A percentile compares a stretch with the other conserved stretches of the same genome.
phyloP scores from a whole-genome alignment of 2,797 vertebrate genomes.

The Vipera latastei region DNA sequence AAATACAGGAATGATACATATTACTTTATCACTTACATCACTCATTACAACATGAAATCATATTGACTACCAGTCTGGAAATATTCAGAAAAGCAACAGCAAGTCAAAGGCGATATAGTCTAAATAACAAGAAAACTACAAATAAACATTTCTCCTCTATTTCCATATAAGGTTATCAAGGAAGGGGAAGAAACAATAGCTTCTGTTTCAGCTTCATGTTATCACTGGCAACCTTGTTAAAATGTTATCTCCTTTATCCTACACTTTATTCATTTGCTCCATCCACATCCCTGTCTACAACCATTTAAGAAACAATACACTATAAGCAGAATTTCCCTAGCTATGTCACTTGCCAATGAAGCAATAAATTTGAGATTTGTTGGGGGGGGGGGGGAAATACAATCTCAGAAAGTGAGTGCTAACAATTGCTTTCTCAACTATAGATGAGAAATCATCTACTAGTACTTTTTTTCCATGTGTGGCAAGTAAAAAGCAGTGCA shows the following conservation, averaged over 20 bases:
- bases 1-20: no score
- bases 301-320: neutral
- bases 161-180: neutral
- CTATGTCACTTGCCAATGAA: neutral
- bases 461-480: neutral
- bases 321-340: neutral
- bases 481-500: neutral
- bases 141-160: neutral
- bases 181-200: neutral
- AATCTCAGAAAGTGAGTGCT: neutral
- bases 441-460: neutral
- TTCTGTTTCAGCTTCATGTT: neutral
- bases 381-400: neutral
- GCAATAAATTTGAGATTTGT: neutral
- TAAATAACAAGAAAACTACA: neutral
- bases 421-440: neutral
- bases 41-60: neutral
- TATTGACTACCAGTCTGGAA: neutral
- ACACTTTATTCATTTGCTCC: neutral
- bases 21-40: neutral
- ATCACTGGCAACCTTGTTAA: neutral
- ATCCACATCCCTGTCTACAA: neutral
- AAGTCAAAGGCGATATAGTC: neutral
- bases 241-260: neutral
- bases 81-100: neutral